Conservation (phyloP, 2,888 invertebrate genomes). For the Melitaea athalia region DNA sequence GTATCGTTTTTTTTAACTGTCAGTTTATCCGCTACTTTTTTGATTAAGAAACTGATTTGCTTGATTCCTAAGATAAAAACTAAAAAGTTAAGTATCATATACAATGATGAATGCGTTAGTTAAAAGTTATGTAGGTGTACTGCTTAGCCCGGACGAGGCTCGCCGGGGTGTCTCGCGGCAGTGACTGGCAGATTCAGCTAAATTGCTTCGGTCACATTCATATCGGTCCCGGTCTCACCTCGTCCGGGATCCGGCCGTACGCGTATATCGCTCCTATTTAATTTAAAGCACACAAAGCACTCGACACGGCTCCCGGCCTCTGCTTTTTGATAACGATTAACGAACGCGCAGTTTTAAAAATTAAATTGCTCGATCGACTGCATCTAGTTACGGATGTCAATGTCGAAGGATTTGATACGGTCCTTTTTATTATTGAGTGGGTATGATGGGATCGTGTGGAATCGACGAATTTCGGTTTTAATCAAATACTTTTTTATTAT, state of each 20-base stretch:
- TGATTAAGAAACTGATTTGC: too few relatives aligned
- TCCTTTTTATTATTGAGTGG: constrained; percentile 30
- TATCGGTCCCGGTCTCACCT: constrained; percentile 54
- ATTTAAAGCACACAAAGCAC: constrained; percentile 77
- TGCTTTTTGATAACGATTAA: constrained; percentile 68
- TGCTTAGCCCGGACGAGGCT: neutral
- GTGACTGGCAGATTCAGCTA: constrained; percentile 73
- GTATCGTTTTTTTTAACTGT: too few relatives aligned
- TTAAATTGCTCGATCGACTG: constrained; percentile 49
- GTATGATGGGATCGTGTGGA: constrained; percentile 32
- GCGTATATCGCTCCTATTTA: constrained; percentile 68
- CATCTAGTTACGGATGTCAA: constrained; percentile 57
- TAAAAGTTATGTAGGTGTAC: neutral
- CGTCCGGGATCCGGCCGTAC: constrained; percentile 47
- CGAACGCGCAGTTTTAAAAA: constrained; percentile 61
- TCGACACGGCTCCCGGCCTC: constrained; percentile 70
- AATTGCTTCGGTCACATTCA: constrained; percentile 73
- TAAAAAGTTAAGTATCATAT: neutral
- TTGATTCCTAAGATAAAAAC: too few relatives aligned
- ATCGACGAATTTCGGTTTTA: constrained; percentile 26
- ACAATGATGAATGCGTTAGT: neutral
- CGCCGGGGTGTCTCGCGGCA: constrained; percentile 40
- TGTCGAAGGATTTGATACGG: constrained; percentile 52
- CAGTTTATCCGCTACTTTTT: too few relatives aligned
- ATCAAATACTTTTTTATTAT: constrained; percentile 23